These are phyloP conservation scores for Creontiades dilutus DNA, from an alignment of 2,888 invertebrate genomes.

Conservation along the genomic window DNA sequence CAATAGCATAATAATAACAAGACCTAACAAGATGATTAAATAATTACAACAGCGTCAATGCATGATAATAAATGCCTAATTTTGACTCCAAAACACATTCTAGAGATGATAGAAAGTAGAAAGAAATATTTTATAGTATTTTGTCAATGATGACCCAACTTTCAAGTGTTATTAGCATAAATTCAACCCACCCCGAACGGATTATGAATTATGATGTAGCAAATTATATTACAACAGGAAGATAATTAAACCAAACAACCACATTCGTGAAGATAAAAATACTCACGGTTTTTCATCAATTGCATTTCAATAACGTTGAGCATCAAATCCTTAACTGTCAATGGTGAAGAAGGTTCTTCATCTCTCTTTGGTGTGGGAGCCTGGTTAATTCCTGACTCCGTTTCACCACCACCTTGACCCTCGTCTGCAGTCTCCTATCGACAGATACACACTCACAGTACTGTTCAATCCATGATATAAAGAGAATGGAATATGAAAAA, in stretches of 20 bases:
- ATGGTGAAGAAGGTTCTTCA: constrained; percentile 80
- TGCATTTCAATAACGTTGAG: constrained; percentile 90
- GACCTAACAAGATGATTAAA: too few species aligned
- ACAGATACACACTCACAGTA: constrained; percentile 75
- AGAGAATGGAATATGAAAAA: too few species aligned
- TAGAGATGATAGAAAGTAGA: too few species aligned
- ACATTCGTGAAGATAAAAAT: neutral
- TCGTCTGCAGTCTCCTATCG: constrained; percentile 90
- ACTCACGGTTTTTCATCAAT: constrained; percentile 82
- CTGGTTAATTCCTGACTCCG: constrained; percentile 79
- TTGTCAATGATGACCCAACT: too few species aligned
- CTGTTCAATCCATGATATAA: constrained; percentile 44
- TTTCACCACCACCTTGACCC: constrained; percentile 81
- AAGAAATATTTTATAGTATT: too few species aligned
- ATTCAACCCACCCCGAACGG: too few species aligned
- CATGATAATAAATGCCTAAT: too few species aligned
- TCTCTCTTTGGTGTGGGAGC: constrained; percentile 74
- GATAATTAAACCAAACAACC: neutral
- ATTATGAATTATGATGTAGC: too few species aligned
- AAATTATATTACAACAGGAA: neutral
- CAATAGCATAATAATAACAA: neutral
- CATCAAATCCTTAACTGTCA: constrained; percentile 89
- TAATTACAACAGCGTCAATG: too few species aligned
- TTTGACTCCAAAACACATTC: too few species aligned
- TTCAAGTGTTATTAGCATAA: too few species aligned